Conservation (phyloP, 1,140 invertebrate genomes). For the Contarinia nasturtii region DNA sequence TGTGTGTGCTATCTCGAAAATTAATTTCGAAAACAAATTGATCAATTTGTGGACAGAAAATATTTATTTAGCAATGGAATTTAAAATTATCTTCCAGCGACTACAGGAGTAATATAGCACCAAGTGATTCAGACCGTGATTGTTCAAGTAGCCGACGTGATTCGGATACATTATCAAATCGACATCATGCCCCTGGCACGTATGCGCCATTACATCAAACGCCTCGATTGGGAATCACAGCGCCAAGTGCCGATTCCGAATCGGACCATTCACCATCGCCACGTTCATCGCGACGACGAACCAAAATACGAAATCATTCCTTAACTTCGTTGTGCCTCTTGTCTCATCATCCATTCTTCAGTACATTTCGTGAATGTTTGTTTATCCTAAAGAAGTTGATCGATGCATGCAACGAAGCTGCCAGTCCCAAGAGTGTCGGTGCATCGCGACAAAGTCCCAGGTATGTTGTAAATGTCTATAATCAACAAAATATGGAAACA, state of each 20-base stretch:
- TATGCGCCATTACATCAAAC: slow-evolving; percentile 15
- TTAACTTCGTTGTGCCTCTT: slow-evolving; percentile 93
- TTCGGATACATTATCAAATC: slow-evolving; percentile 24
- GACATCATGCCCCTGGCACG: slow-evolving; percentile 9
- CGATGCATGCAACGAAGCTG: slow-evolving; percentile 90
- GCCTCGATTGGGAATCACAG: slow-evolving; percentile 42
- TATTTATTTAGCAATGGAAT: slow-evolving; percentile 21
- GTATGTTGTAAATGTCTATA: slow-evolving; percentile 25
- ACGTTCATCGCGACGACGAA: slow-evolving; percentile 52
- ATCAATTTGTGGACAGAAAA: no score
- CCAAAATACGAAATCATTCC: slow-evolving; percentile 70
- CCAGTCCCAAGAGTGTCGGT: slow-evolving; percentile 66
- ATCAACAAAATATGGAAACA: background rate
- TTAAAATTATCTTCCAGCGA: slow-evolving; percentile 51
- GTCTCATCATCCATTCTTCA: slow-evolving; percentile 98
- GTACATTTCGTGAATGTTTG: slow-evolving; percentile 92
- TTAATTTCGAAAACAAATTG: no score
- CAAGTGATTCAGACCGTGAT: slow-evolving; percentile 73
- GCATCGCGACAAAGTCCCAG: slow-evolving; percentile 68
- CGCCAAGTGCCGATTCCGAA: slow-evolving; percentile 59
- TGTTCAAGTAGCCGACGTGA: slow-evolving; percentile 49
- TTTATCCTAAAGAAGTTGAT: slow-evolving; percentile 89
- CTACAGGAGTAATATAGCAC: slow-evolving; percentile 72
- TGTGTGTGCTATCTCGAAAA: no score
- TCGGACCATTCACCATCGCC: slow-evolving; percentile 69